Evolutionary conservation across 2,797 vertebrate genomes (phyloP), one percentile per base, ranked within the genome.

Genomic region (Iguana delicatissima): DNA sequence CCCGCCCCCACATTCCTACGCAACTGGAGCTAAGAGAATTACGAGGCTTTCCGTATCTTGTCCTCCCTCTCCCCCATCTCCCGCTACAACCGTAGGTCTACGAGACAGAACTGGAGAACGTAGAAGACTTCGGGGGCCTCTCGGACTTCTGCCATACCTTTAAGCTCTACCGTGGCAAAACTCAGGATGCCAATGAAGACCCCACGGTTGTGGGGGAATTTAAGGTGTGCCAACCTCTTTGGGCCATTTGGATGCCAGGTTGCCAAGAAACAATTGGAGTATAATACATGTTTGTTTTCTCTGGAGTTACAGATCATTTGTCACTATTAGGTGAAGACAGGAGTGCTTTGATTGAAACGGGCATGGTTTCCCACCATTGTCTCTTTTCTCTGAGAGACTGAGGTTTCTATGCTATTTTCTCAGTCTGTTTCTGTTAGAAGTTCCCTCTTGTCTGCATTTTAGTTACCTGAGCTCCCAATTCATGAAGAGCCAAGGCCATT

Each of bases 61-160:
- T 46, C 29, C n/a, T 93, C 42, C 38, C 69, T 9, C 29, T 69
- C 29, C 67, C 67, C 29, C 42, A 4, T 46, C 42, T 46, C 42
- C 8, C 6, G 18, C 59, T 62, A 22, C 59, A 10, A 69, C 35
- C 6, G n/a, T 80, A 99, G 99, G 98, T 99, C 72, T 99, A 98
- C 0, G 97, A 98, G 76, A 97, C 86, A 0, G 97, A 98, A 92
- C 89, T 99, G 93, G 99, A 99, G 97, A 98, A 98, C 0, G 90
- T 98, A 0, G 98, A 98, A 14, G 98, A 94, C 2, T 98, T 98
- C 0, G 97, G 97, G 38, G 97, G 97, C 0, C 97, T 99, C 69
- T 97, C 98, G 0, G 99, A 99, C 94, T 99, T 99, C 97, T 99
- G 99, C 93, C 98, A 98, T 91, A 99, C 98, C 0, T 99, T 99